Percentiles rank a stretch among this genome's conserved stretches.
These are phyloP conservation scores for Limenitis camilla DNA, from an alignment of 2,888 invertebrate species.

Conservation along the genomic window DNA sequence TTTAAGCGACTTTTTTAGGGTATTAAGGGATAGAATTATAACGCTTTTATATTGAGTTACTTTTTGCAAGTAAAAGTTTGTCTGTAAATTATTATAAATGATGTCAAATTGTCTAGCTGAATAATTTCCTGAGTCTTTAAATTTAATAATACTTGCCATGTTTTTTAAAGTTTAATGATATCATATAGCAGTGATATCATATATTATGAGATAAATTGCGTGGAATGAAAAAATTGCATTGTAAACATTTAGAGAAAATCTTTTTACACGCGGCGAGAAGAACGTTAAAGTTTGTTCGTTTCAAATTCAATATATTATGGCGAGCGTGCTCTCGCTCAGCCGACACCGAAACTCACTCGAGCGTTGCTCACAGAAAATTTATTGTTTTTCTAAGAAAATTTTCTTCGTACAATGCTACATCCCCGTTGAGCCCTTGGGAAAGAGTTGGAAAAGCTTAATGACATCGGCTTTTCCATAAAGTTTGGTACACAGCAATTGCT, in stretches of 20 bases:
- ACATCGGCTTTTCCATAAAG: constrained; percentile 31
- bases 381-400: constrained; percentile 75
- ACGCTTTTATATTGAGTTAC: background rate
- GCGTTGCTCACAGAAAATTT: constrained; percentile 71
- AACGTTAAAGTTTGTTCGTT: constrained; percentile 72
- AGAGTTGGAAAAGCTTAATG: constrained; percentile 57
- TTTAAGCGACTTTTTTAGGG: background rate
- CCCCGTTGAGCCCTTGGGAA: constrained; percentile 47
- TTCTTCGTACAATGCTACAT: constrained; percentile 56
- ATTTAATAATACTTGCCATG: too few relatives aligned
- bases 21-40: too few relatives aligned
- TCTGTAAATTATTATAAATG: background rate
- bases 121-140: background rate
- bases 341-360: constrained; percentile 74
- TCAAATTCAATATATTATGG: constrained; percentile 75
- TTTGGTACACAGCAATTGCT: background rate
- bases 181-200: too few relatives aligned
- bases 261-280: constrained; percentile 61
- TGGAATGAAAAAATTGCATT: constrained; percentile 57
- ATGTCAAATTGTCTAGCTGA: background rate
- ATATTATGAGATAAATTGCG: constrained; percentile 29
- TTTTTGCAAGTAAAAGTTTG: constrained; percentile 15
- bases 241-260: constrained; percentile 68
- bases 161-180: constrained; percentile 46
- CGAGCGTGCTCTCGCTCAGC: constrained; percentile 71